phyloP scores from a whole-genome alignment of 2,888 invertebrate genomes.

The Nomada hirtipes region DNA sequence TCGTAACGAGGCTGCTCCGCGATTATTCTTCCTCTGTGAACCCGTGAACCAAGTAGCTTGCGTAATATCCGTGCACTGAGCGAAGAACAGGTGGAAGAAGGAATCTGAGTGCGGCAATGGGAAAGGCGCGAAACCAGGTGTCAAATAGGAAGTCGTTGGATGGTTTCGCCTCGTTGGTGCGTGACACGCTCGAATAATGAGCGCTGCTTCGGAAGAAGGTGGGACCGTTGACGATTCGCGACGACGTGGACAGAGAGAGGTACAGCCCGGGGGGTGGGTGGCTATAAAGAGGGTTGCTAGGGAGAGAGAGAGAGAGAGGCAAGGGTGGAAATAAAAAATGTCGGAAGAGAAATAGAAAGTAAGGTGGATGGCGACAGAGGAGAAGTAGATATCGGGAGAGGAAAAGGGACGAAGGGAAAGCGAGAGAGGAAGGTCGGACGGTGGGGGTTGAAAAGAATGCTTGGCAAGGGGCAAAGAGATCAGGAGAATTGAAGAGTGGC shows the following conservation, averaged over 20 bases:
- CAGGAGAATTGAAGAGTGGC: slow-evolving; percentile 68
- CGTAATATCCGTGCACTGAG: neutral
- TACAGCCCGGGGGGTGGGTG: neutral
- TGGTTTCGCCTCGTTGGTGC: slow-evolving; percentile 78
- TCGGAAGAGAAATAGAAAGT: neutral
- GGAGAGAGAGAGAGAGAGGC: slow-evolving; percentile 14
- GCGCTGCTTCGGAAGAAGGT: slow-evolving; percentile 67
- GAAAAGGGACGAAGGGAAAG: slow-evolving; percentile 24
- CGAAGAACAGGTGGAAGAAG: neutral
- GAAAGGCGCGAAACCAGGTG: slow-evolving; percentile 77
- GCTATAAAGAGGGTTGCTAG: slow-evolving; percentile 3
- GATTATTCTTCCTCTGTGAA: slow-evolving; percentile 16
- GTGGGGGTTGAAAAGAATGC: neutral
- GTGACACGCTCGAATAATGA: slow-evolving; percentile 82
- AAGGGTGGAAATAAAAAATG: neutral
- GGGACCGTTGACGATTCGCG: slow-evolving; percentile 41
- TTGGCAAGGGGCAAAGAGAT: neutral
- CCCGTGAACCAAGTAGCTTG: neutral
- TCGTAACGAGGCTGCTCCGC: slow-evolving; percentile 12
- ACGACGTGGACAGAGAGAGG: slow-evolving; percentile 35
- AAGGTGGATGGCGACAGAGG: slow-evolving; percentile 17
- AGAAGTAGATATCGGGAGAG: slow-evolving; percentile 43
- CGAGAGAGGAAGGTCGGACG: slow-evolving; percentile 13
- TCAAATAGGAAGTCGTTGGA: slow-evolving; percentile 78
- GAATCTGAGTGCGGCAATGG: neutral